Percentiles rank a stretch among this genome's conserved stretches.
Evolutionary conservation across 2,888 invertebrate genomes (phyloP).

Genomic region (Chelonus formosanus): DNA sequence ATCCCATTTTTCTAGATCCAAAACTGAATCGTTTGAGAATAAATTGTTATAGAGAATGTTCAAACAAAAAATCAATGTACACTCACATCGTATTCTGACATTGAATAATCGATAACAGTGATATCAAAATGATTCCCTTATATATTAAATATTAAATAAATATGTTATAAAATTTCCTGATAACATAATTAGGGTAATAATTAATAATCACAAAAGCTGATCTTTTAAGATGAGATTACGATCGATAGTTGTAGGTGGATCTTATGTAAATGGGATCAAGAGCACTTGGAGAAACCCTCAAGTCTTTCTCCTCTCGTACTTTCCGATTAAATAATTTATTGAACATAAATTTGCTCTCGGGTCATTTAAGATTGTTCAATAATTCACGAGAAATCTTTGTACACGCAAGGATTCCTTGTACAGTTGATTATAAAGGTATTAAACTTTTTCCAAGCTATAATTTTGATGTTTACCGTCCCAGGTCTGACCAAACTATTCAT

Average conservation of each 20-base stretch:
- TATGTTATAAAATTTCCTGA: no score
- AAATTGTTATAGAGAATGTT: no score
- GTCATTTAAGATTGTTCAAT: conserved; percentile 45
- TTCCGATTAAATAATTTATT: conserved; percentile 44
- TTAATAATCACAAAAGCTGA: no score
- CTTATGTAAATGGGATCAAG: conserved; percentile 36
- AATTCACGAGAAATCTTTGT: conserved; percentile 36
- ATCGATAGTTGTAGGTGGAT: conserved; percentile 16
- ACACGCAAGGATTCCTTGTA: conserved; percentile 21
- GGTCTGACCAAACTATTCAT: background rate
- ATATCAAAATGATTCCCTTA: no score
- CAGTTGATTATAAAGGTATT: conserved; percentile 33
- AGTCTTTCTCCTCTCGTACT: conserved; percentile 13
- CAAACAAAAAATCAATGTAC: no score
- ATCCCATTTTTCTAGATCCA: no score
- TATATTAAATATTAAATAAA: no score
- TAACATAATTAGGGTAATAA: no score
- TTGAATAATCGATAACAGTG: no score
- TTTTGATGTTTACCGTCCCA: conserved; percentile 26
- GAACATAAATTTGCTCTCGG: conserved; percentile 39
- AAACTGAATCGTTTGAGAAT: no score
- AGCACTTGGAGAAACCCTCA: conserved; percentile 10
- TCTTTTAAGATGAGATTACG: conserved; percentile 10
- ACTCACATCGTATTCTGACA: no score
- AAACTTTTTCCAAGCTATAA: conserved; percentile 30